These are phyloP conservation scores for Sciurus niger DNA, from an alignment of 2,113 vertebrate species.

Conservation along the genomic window DNA sequence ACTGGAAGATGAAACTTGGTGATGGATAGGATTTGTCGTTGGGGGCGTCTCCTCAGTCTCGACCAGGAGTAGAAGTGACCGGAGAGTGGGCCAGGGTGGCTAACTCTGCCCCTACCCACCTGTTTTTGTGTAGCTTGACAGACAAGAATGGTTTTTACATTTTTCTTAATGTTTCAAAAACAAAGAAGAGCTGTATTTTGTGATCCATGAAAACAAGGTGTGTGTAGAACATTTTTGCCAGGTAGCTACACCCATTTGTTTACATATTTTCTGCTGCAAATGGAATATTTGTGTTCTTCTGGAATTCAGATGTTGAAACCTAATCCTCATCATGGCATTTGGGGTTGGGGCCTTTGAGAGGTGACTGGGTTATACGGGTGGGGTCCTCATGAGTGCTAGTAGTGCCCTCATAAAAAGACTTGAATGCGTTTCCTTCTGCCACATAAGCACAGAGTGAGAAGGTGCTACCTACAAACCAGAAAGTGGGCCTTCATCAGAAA, in stretches of 20 bases:
- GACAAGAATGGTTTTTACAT: neutral
- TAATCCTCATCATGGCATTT: neutral
- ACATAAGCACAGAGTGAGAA: neutral
- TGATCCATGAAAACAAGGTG: neutral
- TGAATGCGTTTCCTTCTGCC: neutral
- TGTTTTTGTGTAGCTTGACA: neutral
- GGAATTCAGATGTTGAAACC: neutral
- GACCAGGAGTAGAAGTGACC: neutral
- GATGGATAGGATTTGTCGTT: neutral
- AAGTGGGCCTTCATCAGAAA: neutral
- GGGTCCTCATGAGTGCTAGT: too few relatives aligned
- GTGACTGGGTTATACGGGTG: neutral
- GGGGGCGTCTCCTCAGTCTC: neutral
- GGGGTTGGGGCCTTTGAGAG: neutral
- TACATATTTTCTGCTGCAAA: too few relatives aligned
- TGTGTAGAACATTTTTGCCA: neutral
- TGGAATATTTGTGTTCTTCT: neutral
- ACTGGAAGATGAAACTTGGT: neutral
- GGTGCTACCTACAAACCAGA: neutral
- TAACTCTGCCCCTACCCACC: neutral
- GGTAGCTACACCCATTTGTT: too few relatives aligned
- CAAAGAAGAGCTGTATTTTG: neutral
- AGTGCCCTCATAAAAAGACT: neutral
- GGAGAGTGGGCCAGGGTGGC: neutral
- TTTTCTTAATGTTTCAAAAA: conserved; percentile 14